Conservation (phyloP, 2,888 invertebrate species). For the Bellardia bayeri region DNA sequence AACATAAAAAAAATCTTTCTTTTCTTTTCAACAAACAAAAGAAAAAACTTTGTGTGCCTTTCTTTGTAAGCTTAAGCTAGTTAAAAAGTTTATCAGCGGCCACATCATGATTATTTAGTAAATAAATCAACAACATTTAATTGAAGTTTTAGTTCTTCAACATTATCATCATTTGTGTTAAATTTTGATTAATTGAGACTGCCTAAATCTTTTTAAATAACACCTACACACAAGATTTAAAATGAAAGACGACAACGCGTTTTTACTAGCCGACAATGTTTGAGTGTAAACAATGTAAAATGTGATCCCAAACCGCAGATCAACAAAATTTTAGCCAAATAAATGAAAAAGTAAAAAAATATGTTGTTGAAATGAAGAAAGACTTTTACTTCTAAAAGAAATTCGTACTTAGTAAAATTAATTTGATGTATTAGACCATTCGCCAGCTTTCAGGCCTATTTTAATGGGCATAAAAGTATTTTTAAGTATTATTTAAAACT, state of each 20-base stretch:
- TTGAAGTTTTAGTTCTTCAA: constrained; percentile 57
- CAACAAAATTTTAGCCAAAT: constrained; percentile 45
- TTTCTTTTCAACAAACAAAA: constrained; percentile 2
- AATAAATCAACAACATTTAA: constrained; percentile 78
- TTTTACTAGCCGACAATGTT: constrained; percentile 35
- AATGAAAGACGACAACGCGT: constrained; percentile 25
- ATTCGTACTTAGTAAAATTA: background rate
- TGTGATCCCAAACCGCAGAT: constrained; percentile 9
- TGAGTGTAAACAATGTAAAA: constrained; percentile 40
- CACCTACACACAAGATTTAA: constrained; percentile 65
- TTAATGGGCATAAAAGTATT: too few relatives aligned
- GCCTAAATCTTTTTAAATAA: constrained; percentile 57
- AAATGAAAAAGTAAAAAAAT: constrained; percentile 9
- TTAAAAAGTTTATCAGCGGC: constrained; percentile 76
- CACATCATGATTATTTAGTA: constrained; percentile 80
- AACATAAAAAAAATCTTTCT: constrained; percentile 30
- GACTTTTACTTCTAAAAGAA: constrained; percentile 10
- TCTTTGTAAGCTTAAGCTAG: background rate
- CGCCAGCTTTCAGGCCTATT: too few relatives aligned
- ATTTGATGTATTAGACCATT: too few relatives aligned
- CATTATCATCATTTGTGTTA: constrained; percentile 75
- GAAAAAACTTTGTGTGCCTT: background rate
- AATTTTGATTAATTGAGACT: constrained; percentile 58
- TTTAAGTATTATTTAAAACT: too few relatives aligned
- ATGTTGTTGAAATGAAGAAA: constrained; percentile 7